Base-by-base conservation (phyloP, 2,113 vertebrate genomes). In the Lophius piscatorius region DNA sequence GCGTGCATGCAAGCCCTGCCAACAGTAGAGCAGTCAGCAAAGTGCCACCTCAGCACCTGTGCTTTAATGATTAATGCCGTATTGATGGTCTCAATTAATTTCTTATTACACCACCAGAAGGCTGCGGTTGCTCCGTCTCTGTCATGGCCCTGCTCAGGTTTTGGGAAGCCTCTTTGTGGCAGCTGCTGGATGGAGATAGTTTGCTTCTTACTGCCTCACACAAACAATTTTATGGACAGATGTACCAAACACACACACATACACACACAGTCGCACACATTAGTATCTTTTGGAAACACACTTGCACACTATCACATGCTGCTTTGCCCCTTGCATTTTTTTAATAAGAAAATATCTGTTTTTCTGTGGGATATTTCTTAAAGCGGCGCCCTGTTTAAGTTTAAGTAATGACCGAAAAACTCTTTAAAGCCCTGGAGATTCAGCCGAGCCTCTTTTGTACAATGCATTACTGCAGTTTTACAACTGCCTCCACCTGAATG, bases 1-100 rank as follows among this genome's bases (percentile, higher is more conserved):
- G 64, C 68, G 61, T 52, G 57, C 71, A 26, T 61, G 61, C 31
- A 63, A 66, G 78, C 50, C 55, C 84, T 73, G 77, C 89, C 84
- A 83, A 82, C 72, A 82, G 78, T 49, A 24, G 70, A 80, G 76
- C 62, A 83, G 77, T 90, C 86, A 77, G 82, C 77, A 90, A 91
- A 91, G 85, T 87, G 89, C 90, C 82, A 86, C 74, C 87, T 93
- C 91, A 93, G 92, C 92, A 92, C 89, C 92, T 91, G 88, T 74
- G 77, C 87, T 90, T 90, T 89, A 92, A 91, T 92, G 91, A 93
- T 92, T 92, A 92, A 92, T 92, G 91, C 90, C 82, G 87, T 91
- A 93, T 93, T 93, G 91, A 93, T 91, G 89, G 90, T 91, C 90
- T 91, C 90, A 92, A 92, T 93, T 93, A 91, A 91, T 91, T 91